Evolutionary conservation across 2,888 invertebrate genomes (phyloP).

Genomic region (Amblyjoppa proteus): DNA sequence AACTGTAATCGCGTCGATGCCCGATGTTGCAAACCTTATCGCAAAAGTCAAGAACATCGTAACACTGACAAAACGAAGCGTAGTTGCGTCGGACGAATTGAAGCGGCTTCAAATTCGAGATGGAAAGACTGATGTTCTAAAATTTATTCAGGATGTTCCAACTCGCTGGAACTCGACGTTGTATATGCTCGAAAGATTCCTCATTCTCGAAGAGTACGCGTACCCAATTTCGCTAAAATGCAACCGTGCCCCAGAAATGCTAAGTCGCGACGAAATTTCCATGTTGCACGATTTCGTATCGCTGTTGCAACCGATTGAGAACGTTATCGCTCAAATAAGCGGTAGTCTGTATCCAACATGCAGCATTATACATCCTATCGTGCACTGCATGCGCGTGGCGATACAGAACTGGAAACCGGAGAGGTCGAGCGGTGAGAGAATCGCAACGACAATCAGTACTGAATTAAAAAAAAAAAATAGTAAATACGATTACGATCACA

Average conservation of each 20-base stretch:
- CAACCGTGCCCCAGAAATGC: too few species aligned
- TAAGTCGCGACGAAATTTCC: too few species aligned
- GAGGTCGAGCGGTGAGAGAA: background rate
- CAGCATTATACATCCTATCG: conserved; percentile 69
- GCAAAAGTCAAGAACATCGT: conserved; percentile 65
- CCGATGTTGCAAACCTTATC: too few species aligned
- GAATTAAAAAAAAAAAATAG: conserved; percentile 39
- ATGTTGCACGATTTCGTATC: conserved; percentile 60
- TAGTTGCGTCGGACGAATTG: conserved; percentile 63
- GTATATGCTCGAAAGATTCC: conserved; percentile 64
- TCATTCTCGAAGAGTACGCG: conserved; percentile 54
- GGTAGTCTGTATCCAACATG: conserved; percentile 67
- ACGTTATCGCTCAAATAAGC: conserved; percentile 66
- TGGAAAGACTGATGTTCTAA: conserved; percentile 66
- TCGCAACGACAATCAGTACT: background rate
- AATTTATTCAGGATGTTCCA: conserved; percentile 62
- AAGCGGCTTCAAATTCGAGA: conserved; percentile 57
- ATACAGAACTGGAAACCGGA: conserved; percentile 6
- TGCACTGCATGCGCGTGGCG: conserved; percentile 54
- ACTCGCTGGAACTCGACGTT: conserved; percentile 68
- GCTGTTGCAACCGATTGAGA: conserved; percentile 66
- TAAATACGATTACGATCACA: conserved; percentile 8
- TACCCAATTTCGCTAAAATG: conserved; percentile 57
- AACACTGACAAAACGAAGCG: conserved; percentile 61
- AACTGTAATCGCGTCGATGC: too few species aligned